phyloP scores from a whole-genome alignment of 2,797 vertebrate species.

The Enoplosus armatus region DNA sequence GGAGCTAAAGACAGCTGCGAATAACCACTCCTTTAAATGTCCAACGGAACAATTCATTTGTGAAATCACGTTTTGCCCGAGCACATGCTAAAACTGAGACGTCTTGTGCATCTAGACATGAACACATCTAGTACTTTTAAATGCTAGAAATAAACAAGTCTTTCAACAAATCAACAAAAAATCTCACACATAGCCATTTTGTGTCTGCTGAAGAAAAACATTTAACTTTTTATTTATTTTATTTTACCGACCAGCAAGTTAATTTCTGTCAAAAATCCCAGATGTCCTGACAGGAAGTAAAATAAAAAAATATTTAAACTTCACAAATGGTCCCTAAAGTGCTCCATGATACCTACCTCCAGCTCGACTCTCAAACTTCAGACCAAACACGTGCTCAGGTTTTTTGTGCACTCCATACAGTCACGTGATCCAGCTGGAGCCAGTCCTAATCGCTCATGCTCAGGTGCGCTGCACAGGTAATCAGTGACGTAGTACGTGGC shows the following conservation, averaged over 20 bases:
- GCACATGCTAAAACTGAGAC: not conserved
- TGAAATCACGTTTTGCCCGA: not conserved
- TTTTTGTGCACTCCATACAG: constrained; percentile 42
- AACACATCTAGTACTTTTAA: not conserved
- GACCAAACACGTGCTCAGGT: fast-evolving
- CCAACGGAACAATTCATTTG: not conserved
- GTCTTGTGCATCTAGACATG: not conserved
- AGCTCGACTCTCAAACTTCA: constrained; percentile 12
- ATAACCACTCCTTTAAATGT: not conserved
- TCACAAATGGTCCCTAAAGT: fast-evolving
- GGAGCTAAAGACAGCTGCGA: not conserved
- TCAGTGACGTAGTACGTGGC: not conserved
- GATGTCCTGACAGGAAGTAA: not conserved
- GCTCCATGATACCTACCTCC: constrained; percentile 44
- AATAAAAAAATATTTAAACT: not conserved
- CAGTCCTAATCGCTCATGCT: not conserved
- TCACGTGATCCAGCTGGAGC: constrained; percentile 27
- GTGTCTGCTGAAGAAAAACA: not conserved
- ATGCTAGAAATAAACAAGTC: not conserved
- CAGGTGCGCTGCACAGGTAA: constrained; percentile 50
- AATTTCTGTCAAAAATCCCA: not conserved
- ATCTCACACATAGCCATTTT: too few relatives aligned
- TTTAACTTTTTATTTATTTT: too few relatives aligned
- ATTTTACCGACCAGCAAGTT: too few relatives aligned
- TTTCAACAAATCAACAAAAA: not conserved